Conservation (phyloP, 2,888 invertebrate genomes). For the Drosophila sordidapex region DNA sequence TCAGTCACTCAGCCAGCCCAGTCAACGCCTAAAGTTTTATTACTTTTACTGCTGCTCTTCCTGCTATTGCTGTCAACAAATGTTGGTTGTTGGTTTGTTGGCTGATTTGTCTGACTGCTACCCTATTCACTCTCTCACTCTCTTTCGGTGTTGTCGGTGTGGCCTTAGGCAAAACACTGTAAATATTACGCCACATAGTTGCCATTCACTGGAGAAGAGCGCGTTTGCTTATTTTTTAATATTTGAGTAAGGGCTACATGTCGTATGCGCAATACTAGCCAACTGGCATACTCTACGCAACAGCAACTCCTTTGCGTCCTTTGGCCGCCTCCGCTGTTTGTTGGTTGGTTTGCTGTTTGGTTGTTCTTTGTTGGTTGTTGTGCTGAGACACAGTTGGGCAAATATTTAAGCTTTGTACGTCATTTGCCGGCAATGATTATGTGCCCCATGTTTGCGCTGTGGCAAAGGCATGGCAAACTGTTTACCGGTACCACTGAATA, state of each 20-base stretch:
- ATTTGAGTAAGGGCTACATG: constrained; percentile 74
- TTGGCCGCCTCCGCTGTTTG: constrained; percentile 8
- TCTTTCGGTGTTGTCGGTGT: constrained; percentile 9
- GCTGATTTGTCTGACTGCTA: constrained; percentile 39
- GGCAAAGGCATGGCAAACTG: constrained; percentile 67
- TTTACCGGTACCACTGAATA: constrained; percentile 48
- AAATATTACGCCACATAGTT: constrained; percentile 71
- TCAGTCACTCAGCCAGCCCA: constrained; percentile 48
- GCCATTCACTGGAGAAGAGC: constrained; percentile 40
- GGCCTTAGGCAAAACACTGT: constrained; percentile 69
- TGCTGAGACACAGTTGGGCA: constrained; percentile 72
- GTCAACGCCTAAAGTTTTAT: constrained; percentile 77
- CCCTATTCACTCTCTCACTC: constrained; percentile 19
- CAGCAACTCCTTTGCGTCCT: constrained; percentile 35
- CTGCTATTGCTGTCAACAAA: constrained; percentile 68
- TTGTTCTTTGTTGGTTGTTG: constrained; percentile 60
- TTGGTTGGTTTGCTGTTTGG: constrained; percentile 25
- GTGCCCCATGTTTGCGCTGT: constrained; percentile 70
- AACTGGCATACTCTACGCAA: constrained; percentile 46
- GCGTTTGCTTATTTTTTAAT: constrained; percentile 73
- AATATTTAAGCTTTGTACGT: constrained; percentile 77
- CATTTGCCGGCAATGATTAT: constrained; percentile 77
- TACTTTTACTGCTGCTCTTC: constrained; percentile 53
- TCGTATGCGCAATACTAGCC: constrained; percentile 73
- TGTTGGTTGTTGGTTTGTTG: constrained; percentile 58